phyloP scores from a whole-genome alignment of 2,113 vertebrate genomes.

The Corythornis cristatus region DNA sequence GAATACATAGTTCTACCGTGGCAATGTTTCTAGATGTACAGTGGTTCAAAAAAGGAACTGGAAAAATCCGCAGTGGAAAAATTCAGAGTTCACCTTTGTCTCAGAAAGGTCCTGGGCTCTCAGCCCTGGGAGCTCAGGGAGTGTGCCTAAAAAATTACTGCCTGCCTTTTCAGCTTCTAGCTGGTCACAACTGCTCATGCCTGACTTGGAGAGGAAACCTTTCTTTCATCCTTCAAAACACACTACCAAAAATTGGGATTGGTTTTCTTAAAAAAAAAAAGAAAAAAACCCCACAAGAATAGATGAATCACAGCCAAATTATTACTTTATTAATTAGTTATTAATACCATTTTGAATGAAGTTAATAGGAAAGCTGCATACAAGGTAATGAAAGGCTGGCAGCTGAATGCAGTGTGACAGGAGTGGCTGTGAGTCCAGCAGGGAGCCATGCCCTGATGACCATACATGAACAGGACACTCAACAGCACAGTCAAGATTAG shows the following conservation, averaged over 20 bases:
- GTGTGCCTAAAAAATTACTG: accelerated
- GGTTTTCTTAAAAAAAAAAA: background rate
- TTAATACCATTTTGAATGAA: background rate
- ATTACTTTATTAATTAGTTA: background rate
- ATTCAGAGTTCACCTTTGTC: background rate
- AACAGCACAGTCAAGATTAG: background rate
- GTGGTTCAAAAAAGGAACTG: background rate
- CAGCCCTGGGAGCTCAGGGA: background rate
- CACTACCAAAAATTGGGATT: background rate
- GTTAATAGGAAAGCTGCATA: background rate
- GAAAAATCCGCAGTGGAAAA: background rate
- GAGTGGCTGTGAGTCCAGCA: background rate
- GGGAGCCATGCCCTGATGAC: background rate
- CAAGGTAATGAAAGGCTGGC: background rate
- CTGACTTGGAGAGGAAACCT: background rate
- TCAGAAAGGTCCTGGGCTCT: background rate
- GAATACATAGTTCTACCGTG: background rate
- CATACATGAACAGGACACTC: background rate
- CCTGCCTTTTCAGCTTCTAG: background rate
- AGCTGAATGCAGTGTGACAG: background rate
- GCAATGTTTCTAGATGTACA: background rate
- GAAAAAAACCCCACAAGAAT: background rate
- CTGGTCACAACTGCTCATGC: background rate
- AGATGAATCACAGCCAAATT: background rate
- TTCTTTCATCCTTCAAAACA: background rate